Percentiles rank a stretch among this genome's conserved stretches.
These are phyloP conservation scores for Pemphigus obesinymphae DNA, from an alignment of 1,140 invertebrate genomes.

Conservation along the genomic window DNA sequence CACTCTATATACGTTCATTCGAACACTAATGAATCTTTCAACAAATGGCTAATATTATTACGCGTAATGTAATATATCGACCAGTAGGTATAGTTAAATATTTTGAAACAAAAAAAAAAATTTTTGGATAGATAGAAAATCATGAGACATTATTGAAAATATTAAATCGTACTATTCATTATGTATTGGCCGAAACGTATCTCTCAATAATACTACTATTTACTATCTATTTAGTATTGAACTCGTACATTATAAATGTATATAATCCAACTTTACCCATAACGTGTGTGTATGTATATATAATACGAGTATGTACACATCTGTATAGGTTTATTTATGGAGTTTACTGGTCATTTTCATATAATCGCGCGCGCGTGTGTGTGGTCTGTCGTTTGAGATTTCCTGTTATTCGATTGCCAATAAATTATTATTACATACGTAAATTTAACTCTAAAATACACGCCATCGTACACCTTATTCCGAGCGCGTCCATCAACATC, in stretches of 20 bases:
- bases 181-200: neutral
- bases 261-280: neutral
- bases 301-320: neutral
- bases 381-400: neutral
- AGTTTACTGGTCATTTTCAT: neutral
- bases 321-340: neutral
- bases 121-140: no score
- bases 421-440: neutral
- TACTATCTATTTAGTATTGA: neutral
- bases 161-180: no score
- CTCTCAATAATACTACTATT: no score
- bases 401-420: neutral
- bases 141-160: no score
- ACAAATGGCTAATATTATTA: no score
- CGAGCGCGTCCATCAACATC: neutral
- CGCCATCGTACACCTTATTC: neutral
- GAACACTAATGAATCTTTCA: no score
- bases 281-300: neutral
- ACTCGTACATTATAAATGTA: neutral
- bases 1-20: no score
- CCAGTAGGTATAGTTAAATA: no score
- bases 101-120: no score
- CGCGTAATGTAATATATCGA: no score
- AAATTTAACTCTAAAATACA: slow-evolving; percentile 2
- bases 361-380: neutral